Conservation (phyloP, 2,888 invertebrate genomes). For the Xanthia icteritia region DNA sequence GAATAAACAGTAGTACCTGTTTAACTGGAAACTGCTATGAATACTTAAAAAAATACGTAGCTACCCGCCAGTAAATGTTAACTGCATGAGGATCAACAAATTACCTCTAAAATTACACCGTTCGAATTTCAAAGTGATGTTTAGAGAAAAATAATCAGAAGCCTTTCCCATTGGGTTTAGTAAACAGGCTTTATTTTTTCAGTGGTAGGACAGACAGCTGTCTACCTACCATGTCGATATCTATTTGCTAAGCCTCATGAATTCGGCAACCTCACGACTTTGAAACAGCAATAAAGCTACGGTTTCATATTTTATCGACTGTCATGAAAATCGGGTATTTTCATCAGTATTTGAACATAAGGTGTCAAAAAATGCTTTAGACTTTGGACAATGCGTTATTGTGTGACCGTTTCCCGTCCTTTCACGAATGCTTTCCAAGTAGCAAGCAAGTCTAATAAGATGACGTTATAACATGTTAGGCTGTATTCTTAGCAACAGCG, state of each 20-base stretch:
- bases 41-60: not conserved
- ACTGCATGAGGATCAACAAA: not conserved
- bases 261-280: not conserved
- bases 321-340: not conserved
- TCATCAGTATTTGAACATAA: not conserved
- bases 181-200: not conserved
- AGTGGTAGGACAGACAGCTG: not conserved
- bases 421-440: not conserved
- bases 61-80: not conserved
- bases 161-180: not conserved
- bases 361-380: not conserved
- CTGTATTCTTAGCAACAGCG: no score
- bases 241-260: not conserved
- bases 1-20: slow-evolving; percentile 10
- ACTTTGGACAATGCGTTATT: not conserved
- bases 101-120: not conserved
- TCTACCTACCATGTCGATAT: not conserved
- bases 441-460: no score
- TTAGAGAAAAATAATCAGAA: not conserved
- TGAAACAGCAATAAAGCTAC: no score
- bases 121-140: not conserved
- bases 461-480: no score
- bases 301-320: no score
- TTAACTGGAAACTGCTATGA: not conserved
- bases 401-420: not conserved